Base-by-base conservation (phyloP, 1,140 invertebrate species). In the Harlomillsia oculata region DNA sequence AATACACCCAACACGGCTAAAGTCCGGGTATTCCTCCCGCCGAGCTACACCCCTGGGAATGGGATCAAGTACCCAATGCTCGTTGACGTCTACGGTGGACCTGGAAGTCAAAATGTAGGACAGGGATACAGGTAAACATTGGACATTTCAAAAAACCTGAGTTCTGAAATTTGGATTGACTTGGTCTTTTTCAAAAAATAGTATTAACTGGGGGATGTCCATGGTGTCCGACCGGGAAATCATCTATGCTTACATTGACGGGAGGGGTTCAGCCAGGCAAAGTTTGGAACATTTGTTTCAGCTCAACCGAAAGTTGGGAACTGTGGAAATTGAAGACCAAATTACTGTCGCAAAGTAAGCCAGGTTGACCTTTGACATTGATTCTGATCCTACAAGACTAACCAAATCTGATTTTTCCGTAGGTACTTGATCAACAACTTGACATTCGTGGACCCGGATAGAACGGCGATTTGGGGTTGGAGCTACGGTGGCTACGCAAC, bases 241-340 rank as follows among this genome's bases (percentile, higher is more conserved):
- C 52, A 87, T 97, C 64, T 88, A 91, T 71, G 85, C 83, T 45
- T 74, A 80, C 50, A 91, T 95, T 45, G 93, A 97, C 75, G 91
- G 87, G 1, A 77, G 93, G 51, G 92, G 92, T 14, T 84, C 89
- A 0, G 87, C 85, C 5, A 77, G 85, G 18, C 82, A 87, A 69
- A 91, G 91, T 4, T 82, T 92, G 67, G 81, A 80, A 20, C 82
- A 87, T 37, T 69, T 90, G 16, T 89, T 87, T 71, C 75, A 85
- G 6, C 75, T 89, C 13, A 91, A 96, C 70, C 77, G 83, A 54
- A 80, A 80, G 14, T 75, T 97, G 14, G 93, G 94, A 23, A 86
- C 86, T 0, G 80, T 85, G 6, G 93, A 80, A 66, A 71, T 77
- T 1, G 67, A 75, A 25, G 78, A 80, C 61, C 71, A 76, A 56